Conservation (phyloP, 2,113 vertebrate genomes). For the Numida meleagris region DNA sequence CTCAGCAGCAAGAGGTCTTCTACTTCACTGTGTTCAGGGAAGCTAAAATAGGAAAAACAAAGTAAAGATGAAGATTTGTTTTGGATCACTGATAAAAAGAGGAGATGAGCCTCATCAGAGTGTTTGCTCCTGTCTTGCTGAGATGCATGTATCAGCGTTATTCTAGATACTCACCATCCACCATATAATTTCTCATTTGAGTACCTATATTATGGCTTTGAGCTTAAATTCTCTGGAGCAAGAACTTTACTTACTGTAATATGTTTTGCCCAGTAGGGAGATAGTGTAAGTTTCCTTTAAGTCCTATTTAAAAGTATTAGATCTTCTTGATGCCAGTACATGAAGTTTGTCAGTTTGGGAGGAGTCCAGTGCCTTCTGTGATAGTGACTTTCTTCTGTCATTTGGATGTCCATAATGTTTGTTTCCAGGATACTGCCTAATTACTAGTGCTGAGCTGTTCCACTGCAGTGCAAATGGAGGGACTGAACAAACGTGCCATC, state of each 20-base stretch:
- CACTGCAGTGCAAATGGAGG: background rate
- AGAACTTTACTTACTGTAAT: background rate
- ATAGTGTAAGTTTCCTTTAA: background rate
- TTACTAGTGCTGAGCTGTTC: background rate
- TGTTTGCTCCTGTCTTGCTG: background rate
- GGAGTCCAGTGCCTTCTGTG: background rate
- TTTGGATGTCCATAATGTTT: background rate
- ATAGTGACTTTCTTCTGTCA: background rate
- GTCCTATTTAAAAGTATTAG: background rate
- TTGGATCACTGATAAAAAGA: background rate
- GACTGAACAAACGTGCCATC: background rate
- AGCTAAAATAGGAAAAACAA: background rate
- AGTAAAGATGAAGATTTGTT: background rate
- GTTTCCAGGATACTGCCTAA: background rate
- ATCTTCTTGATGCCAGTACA: background rate
- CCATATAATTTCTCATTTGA: background rate
- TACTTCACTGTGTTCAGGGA: background rate
- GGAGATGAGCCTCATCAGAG: background rate
- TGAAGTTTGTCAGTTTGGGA: background rate
- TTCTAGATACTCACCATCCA: background rate
- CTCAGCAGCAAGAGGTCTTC: background rate
- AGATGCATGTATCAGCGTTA: background rate
- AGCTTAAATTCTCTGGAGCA: background rate
- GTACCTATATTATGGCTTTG: background rate
- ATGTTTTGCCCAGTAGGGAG: background rate